Percentiles rank a stretch among this genome's conserved stretches.
Evolutionary conservation across 2,888 invertebrate species (phyloP).

Genomic region (Bedellia somnulentella): DNA sequence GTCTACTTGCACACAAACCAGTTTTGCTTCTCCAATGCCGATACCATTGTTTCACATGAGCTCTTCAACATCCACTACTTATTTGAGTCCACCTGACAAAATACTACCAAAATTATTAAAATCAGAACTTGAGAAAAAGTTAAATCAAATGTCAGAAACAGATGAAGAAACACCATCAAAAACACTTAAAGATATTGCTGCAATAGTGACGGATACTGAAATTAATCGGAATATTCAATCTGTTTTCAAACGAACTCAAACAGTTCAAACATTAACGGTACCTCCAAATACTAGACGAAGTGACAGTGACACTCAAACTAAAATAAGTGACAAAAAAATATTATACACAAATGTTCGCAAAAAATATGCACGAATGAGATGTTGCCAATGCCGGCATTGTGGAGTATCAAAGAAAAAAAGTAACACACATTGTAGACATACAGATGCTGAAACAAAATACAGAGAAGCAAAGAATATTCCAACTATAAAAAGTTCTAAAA

Average conservation of each 20-base stretch:
- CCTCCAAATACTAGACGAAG: too few relatives aligned
- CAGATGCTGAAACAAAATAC: background rate
- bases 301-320: too few relatives aligned
- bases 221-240: too few relatives aligned
- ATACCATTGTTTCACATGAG: constrained; percentile 43
- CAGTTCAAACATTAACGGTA: too few relatives aligned
- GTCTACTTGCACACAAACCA: constrained; percentile 40
- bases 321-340: too few relatives aligned
- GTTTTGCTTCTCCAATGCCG: constrained; percentile 23
- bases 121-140: background rate
- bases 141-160: too few relatives aligned
- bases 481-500: too few relatives aligned
- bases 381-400: background rate
- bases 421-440: too few relatives aligned
- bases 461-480: background rate
- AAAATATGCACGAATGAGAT: too few relatives aligned
- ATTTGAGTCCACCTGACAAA: constrained; percentile 53
- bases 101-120: constrained; percentile 21
- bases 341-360: background rate
- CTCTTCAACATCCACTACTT: constrained; percentile 51
- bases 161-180: background rate
- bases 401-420: background rate
- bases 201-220: too few relatives aligned
- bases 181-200: too few relatives aligned
- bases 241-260: too few relatives aligned